Base-by-base conservation (phyloP, 2,113 vertebrate species). In the Fregata magnificens region DNA sequence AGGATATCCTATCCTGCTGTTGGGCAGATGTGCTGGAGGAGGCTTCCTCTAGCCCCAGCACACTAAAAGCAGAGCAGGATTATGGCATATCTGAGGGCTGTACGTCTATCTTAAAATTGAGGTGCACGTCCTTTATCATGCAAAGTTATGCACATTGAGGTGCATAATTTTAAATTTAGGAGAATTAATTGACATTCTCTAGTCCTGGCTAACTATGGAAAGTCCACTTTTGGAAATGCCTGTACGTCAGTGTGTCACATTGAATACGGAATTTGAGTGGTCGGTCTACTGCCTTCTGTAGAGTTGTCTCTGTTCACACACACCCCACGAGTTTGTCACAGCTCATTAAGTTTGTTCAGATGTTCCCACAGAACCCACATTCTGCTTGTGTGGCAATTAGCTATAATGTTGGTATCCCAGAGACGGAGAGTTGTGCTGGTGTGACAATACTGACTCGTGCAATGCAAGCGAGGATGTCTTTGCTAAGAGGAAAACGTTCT, bases 381-480 rank as follows among this genome's bases (percentile, higher is more conserved):
- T 89, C 77, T 93, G 21, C 47, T 42, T 29, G 28, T 86, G 78
- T 94, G 86, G 78, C 93, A 86, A 21, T 93, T 88, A 94, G 71
- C 83, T 90, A 4, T 88, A 19, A 53, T 12, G 22, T 34, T 80
- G 94, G 83, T 78, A 65, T 90, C 61, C 45, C 82, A 36, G 90
- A 85, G 84, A 61, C 29, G 29, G 88, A 42, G 71, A 59, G 10
- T 72, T 88, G 52, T 94, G 72, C 78, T 96, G 66, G 55, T 82
- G 50, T 91, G 93, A 63, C 88, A 96, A 70, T 83, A 93, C 61
- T 96, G 89, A 81, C 82, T 97, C 79, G 20, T 65, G 38, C 58
- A 89, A 31, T 44, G 7, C 18, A 21, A 59, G 59, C 3, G 3
- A 55, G 59, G 44, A 58, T 38, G 10, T 90, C 84, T 86, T 83